Evolutionary conservation across 1,140 invertebrate species (phyloP), one percentile per base, ranked within the genome.

Genomic region (Spodoptera litura): DNA sequence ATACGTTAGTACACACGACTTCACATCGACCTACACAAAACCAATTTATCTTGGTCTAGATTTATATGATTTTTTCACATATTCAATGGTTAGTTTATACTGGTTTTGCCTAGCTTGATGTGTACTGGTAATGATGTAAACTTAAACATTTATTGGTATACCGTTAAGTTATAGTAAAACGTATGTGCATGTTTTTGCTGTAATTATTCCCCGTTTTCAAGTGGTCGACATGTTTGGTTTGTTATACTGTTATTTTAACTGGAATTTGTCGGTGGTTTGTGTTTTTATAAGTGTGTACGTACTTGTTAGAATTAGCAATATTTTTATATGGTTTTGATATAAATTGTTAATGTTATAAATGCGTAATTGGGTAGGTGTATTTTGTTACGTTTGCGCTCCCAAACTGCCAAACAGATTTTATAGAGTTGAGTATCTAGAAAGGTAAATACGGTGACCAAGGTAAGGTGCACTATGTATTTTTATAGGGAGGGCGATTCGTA

Each of bases 111-210:
- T 12, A 2, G 5, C 35, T 15, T 62, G 27, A 31, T 6, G n/a
- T 13, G 31, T 38, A 64, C 2, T 64, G 15, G 35, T 64, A 61
- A 61, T 49, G 38, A 66, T 66, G 62, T 35, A 31, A 66, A 4
- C 35, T 66, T 66, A 49, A 64, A 49, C 62, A 66, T 64, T 66
- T 66, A 64, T 66, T 49, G 38, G n/a, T 11, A 51, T 49, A 66
- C 62, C 62, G 62, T 66, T 66, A 66, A 0, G 11, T 66, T 66
- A 66, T 66, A 11, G 62, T 49, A 20, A 66, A 49, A 31, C 38
- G 62, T 66, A 66, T 66, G 38, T 66, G 62, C 35, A 38, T 31
- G 61, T 66, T 66, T 66, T 66, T 66, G 62, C 62, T 66, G n/a
- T 20, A 44, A 15, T 49, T 5, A 20, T 20, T 64, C 35, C 15